phyloP scores from a whole-genome alignment of 2,113 vertebrate genomes.

The Anser cygnoides region DNA sequence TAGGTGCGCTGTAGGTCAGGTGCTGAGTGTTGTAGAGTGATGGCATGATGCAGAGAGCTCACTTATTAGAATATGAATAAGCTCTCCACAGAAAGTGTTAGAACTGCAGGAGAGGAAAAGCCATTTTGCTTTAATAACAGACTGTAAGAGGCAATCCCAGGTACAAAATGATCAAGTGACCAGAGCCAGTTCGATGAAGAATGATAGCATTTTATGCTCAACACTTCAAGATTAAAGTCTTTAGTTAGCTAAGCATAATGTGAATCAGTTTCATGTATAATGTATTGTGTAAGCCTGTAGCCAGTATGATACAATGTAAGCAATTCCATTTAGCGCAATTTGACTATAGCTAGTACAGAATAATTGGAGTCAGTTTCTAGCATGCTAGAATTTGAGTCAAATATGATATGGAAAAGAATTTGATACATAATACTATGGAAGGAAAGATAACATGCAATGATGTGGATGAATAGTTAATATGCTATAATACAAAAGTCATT shows the following conservation, averaged over 20 bases:
- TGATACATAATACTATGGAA: conserved; percentile 36
- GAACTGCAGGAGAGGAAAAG: conserved; percentile 55
- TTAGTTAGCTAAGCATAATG: conserved; percentile 63
- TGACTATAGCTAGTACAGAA: conserved; percentile 61
- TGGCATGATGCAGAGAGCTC: conserved; percentile 30
- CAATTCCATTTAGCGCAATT: conserved; percentile 67
- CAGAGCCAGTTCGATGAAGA: conserved; percentile 61
- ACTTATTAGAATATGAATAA: conserved; percentile 71
- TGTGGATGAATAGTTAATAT: conserved; percentile 51
- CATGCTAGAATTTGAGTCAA: conserved; percentile 58
- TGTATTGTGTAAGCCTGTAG: conserved; percentile 63
- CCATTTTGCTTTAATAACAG: conserved; percentile 60
- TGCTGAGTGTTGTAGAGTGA: neutral
- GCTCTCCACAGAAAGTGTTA: conserved; percentile 30
- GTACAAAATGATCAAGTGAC: conserved; percentile 70
- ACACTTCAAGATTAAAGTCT: conserved; percentile 66
- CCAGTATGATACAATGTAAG: conserved; percentile 63
- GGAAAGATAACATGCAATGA: conserved; percentile 30
- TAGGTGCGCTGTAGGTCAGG: neutral
- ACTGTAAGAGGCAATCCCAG: conserved; percentile 60
- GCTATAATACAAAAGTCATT: conserved; percentile 13
- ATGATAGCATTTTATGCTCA: conserved; percentile 68
- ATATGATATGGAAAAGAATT: conserved; percentile 35
- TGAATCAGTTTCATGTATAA: conserved; percentile 71
- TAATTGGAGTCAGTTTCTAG: conserved; percentile 70